Conservation (phyloP, 2,888 invertebrate genomes). For the Dimorphilus gyrociliatus region DNA sequence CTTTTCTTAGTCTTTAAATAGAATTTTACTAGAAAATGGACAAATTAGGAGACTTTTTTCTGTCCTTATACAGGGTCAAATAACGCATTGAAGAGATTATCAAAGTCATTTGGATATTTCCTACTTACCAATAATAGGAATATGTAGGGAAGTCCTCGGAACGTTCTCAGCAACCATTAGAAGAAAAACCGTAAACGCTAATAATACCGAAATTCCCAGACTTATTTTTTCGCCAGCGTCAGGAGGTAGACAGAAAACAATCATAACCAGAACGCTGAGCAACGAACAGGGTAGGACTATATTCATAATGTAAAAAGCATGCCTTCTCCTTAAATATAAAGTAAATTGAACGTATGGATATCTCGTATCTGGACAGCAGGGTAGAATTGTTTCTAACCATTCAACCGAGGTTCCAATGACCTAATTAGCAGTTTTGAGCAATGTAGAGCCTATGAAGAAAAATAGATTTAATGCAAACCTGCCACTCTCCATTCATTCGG, state of each 20-base stretch:
- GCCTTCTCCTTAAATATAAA: constrained; percentile 9
- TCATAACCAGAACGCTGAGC: constrained; percentile 18
- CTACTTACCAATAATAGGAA: constrained; percentile 19
- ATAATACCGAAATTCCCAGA: constrained; percentile 17
- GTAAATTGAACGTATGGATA: constrained; percentile 13
- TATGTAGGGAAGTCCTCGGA: constrained; percentile 17
- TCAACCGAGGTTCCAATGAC: constrained; percentile 9
- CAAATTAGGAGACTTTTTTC: no score
- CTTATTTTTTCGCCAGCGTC: constrained; percentile 22
- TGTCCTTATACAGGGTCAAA: no score
- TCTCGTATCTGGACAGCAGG: constrained; percentile 11
- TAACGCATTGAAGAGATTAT: no score
- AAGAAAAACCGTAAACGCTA: constrained; percentile 20
- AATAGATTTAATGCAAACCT: constrained; percentile 7
- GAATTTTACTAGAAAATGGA: no score
- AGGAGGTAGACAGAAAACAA: constrained; percentile 23
- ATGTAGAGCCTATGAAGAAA: no score
- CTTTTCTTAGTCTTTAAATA: no score
- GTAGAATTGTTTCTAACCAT: constrained; percentile 11
- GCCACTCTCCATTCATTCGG: constrained; percentile 13
- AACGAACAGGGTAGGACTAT: constrained; percentile 18
- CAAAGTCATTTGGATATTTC: no score
- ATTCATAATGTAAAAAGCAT: constrained; percentile 16
- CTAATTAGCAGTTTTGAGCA: no score
- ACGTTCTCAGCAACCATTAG: constrained; percentile 21